phyloP scores from a whole-genome alignment of 1,140 invertebrate genomes.

The Pemphigus obesinymphae region DNA sequence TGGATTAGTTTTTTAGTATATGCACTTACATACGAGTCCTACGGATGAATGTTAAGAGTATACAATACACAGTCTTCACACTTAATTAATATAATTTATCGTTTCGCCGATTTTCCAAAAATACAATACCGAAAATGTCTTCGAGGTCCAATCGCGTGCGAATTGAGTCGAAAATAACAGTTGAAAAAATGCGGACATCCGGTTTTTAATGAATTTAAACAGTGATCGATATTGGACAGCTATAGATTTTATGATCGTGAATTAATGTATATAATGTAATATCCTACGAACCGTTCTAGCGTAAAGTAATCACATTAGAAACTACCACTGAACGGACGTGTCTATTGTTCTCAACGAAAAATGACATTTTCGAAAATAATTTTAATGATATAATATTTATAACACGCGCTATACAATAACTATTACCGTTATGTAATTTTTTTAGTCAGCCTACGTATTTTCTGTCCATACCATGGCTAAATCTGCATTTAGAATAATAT shows the following conservation, averaged over 20 bases:
- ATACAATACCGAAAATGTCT: too few relatives aligned
- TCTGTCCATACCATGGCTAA: neutral
- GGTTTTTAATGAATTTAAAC: neutral
- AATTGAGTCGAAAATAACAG: too few relatives aligned
- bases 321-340: neutral
- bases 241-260: neutral
- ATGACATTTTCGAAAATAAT: neutral
- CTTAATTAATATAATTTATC: too few relatives aligned
- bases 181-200: neutral
- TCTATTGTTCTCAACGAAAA: neutral
- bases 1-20: too few relatives aligned
- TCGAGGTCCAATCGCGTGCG: too few relatives aligned
- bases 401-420: too few relatives aligned
- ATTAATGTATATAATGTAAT: neutral
- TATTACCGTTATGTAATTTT: too few relatives aligned
- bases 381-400: neutral
- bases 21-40: too few relatives aligned
- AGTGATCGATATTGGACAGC: neutral
- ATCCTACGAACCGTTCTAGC: neutral
- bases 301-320: neutral
- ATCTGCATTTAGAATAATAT: neutral
- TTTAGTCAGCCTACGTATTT: neutral
- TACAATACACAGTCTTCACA: too few relatives aligned
- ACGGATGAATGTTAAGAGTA: too few relatives aligned
- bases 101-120: too few relatives aligned